Conservation (phyloP, 2,888 invertebrate genomes). For the Pycnomerus fuliginosus region DNA sequence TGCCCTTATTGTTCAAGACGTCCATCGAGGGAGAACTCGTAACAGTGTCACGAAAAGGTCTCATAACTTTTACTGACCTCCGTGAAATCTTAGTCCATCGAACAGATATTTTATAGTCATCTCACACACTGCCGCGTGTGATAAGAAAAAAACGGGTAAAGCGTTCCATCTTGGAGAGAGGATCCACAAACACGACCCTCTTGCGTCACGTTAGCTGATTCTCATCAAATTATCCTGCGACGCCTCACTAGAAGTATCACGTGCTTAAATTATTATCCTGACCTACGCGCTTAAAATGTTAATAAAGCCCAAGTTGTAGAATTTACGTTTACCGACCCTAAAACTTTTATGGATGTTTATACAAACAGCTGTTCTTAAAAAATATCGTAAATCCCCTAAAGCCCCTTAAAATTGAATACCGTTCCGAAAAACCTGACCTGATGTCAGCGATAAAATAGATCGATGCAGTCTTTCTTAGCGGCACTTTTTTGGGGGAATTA, state of each 20-base stretch:
- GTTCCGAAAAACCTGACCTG: slow-evolving; percentile 7
- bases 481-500: slow-evolving; percentile 7
- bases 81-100: no score
- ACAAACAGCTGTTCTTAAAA: no score
- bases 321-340: no score
- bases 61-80: neutral
- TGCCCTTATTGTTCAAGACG: slow-evolving; percentile 15
- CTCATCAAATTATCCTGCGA: slow-evolving; percentile 1
- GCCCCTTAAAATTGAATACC: slow-evolving; percentile 6
- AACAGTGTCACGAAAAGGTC: slow-evolving; percentile 5
- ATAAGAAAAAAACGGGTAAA: no score
- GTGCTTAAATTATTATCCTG: no score
- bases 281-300: no score
- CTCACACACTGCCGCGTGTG: no score
- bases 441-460: slow-evolving; percentile 15
- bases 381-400: slow-evolving; percentile 5
- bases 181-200: neutral
- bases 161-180: slow-evolving; percentile 1
- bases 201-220: neutral
- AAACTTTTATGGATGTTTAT: no score
- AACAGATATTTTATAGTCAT: no score
- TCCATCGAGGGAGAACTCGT: neutral
- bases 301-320: no score
- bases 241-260: no score
- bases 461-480: slow-evolving; percentile 8